Percentiles rank a stretch among this genome's conserved stretches.
phyloP scores from a whole-genome alignment of 2,113 vertebrate genomes.

The Lophius piscatorius region DNA sequence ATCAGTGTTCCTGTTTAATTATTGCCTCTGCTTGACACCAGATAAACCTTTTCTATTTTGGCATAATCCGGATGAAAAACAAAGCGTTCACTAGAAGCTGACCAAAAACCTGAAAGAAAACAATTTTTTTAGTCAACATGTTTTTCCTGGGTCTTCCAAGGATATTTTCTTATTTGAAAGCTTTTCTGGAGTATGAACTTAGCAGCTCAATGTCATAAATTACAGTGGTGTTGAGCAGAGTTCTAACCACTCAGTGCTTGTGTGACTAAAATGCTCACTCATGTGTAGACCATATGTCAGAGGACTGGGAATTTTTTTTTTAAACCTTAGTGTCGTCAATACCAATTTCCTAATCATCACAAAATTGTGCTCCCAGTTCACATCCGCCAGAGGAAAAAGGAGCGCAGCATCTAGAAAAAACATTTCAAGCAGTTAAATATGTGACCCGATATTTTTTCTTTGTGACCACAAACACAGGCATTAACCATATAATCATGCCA shows the following conservation, averaged over 20 bases:
- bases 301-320: not conserved
- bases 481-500: not conserved
- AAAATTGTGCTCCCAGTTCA: not conserved
- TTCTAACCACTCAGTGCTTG: not conserved
- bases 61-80: not conserved
- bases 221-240: not conserved
- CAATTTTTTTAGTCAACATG: too few species aligned
- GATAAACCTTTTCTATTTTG: not conserved
- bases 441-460: not conserved
- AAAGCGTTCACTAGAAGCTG: not conserved
- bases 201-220: not conserved
- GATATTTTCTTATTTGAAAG: not conserved
- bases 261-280: not conserved
- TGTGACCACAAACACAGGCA: not conserved
- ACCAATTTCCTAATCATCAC: not conserved
- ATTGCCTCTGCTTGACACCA: not conserved
- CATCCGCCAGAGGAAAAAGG: not conserved
- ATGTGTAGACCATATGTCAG: slow-evolving; percentile 11
- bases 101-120: not conserved
- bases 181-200: not conserved
- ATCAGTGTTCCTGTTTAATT: not conserved
- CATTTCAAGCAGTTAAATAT: not conserved
- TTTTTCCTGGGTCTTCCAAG: not conserved
- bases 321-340: not conserved
- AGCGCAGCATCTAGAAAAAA: not conserved